Conservation (phyloP, 2,113 vertebrate genomes). For the Chinchilla lanigera region DNA sequence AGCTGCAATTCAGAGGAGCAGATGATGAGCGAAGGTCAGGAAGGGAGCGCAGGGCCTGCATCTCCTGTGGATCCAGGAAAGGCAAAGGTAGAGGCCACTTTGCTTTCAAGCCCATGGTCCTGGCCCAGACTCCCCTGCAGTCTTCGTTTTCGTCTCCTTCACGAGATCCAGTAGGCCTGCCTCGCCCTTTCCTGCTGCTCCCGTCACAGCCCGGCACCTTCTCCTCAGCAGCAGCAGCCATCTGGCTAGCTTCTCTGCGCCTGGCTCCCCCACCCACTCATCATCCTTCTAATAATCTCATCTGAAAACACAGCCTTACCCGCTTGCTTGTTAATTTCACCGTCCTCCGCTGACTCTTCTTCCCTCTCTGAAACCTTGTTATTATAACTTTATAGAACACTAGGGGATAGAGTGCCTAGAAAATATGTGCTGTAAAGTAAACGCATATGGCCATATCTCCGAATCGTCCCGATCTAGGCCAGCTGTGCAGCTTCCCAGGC, state of each 20-base stretch:
- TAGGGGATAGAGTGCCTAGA: slow-evolving; percentile 24
- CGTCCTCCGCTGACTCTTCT: slow-evolving; percentile 5
- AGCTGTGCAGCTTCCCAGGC: slow-evolving; percentile 35
- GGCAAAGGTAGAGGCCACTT: neutral
- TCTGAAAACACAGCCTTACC: slow-evolving; percentile 56
- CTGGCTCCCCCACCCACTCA: slow-evolving; percentile 16
- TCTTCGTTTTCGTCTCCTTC: neutral
- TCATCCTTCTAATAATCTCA: slow-evolving; percentile 46
- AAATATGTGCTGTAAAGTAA: slow-evolving; percentile 35
- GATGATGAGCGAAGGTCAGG: neutral
- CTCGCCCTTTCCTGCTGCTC: neutral
- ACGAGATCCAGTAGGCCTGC: neutral
- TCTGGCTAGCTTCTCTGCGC: neutral
- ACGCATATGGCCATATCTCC: neutral
- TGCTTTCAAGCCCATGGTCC: neutral
- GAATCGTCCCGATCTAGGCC: neutral
- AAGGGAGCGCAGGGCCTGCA: neutral
- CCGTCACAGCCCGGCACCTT: fast-evolving
- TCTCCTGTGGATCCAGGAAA: neutral
- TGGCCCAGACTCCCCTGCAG: neutral
- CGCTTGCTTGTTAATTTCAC: neutral
- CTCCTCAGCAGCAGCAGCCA: neutral
- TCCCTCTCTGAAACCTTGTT: neutral
- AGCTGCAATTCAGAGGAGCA: neutral
- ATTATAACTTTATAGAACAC: slow-evolving; percentile 52